Percentiles rank a stretch among this genome's conserved stretches.
Conservation (phyloP, 2,113 vertebrate species). For the Microcebus jonahi region DNA sequence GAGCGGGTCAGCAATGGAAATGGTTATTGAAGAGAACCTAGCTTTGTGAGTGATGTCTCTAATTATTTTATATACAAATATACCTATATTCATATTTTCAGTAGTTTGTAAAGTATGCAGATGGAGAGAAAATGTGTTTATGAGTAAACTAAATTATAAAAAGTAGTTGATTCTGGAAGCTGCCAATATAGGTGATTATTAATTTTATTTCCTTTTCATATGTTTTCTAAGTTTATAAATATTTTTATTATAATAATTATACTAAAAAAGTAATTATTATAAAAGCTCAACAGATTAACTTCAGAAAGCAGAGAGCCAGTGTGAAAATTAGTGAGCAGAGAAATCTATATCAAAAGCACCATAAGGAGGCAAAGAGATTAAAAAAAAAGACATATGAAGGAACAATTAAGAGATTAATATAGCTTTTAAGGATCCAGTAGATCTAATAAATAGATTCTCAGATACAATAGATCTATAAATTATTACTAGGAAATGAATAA, state of each 20-base stretch:
- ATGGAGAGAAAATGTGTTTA: background rate
- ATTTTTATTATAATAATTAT: background rate
- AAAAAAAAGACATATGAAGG: background rate
- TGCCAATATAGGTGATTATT: background rate
- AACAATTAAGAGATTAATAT: background rate
- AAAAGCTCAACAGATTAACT: background rate
- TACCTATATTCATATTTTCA: background rate
- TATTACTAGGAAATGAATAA: slow-evolving; percentile 20
- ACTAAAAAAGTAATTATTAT: background rate
- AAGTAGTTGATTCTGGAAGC: background rate
- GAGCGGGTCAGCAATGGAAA: background rate
- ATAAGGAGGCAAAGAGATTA: background rate
- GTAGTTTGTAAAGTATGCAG: background rate
- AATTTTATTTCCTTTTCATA: background rate
- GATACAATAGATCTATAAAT: background rate
- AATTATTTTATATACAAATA: background rate
- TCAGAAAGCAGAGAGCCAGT: background rate
- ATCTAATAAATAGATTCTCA: background rate
- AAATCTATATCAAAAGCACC: background rate
- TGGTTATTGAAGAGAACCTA: background rate
- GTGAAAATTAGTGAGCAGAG: background rate
- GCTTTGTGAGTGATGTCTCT: background rate
- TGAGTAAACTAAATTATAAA: background rate
- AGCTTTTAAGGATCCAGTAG: background rate
- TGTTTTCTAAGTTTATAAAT: slow-evolving; percentile 14